Evolutionary conservation across 2,797 vertebrate genomes (phyloP).

Genomic region (Poecile montanus): DNA sequence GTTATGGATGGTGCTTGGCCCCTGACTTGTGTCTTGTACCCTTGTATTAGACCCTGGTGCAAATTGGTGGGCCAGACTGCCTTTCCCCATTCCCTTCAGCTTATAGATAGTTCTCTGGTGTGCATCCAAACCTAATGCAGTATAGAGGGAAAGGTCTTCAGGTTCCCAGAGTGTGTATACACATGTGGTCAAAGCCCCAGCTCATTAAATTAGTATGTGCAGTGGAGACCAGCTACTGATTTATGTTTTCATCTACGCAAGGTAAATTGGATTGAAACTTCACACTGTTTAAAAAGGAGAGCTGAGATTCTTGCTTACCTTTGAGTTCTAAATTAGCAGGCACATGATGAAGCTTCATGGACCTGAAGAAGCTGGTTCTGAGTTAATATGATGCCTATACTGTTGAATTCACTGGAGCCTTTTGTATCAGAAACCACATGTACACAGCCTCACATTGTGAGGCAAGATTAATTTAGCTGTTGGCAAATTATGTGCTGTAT

Average conservation of each 20-base stretch:
- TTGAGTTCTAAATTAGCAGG: constrained; percentile 50
- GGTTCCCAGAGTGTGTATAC: background rate
- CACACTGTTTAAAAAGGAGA: constrained; percentile 47
- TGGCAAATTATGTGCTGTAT: constrained; percentile 63
- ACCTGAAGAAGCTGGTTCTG: constrained; percentile 29
- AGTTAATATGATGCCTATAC: background rate
- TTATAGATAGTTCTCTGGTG: background rate
- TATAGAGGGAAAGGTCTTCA: background rate
- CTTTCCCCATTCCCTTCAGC: background rate
- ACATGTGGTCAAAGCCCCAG: constrained; percentile 26
- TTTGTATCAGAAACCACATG: constrained; percentile 58
- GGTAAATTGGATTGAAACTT: constrained; percentile 61
- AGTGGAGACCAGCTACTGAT: constrained; percentile 40
- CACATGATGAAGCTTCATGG: constrained; percentile 14
- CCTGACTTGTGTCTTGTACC: background rate
- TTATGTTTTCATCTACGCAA: constrained; percentile 61
- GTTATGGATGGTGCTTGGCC: background rate
- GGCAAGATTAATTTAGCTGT: constrained; percentile 75
- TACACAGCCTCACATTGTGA: constrained; percentile 57
- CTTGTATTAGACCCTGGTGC: background rate
- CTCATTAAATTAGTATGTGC: constrained; percentile 43
- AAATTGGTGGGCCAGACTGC: background rate
- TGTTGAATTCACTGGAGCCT: constrained; percentile 47
- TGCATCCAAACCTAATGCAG: background rate
- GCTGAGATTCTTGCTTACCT: constrained; percentile 40